A percentile compares a stretch with the other conserved stretches of the same genome.
These are phyloP conservation scores for Pantherophis alleghaniensis DNA, from an alignment of 2,797 vertebrate genomes.

Conservation along the genomic window DNA sequence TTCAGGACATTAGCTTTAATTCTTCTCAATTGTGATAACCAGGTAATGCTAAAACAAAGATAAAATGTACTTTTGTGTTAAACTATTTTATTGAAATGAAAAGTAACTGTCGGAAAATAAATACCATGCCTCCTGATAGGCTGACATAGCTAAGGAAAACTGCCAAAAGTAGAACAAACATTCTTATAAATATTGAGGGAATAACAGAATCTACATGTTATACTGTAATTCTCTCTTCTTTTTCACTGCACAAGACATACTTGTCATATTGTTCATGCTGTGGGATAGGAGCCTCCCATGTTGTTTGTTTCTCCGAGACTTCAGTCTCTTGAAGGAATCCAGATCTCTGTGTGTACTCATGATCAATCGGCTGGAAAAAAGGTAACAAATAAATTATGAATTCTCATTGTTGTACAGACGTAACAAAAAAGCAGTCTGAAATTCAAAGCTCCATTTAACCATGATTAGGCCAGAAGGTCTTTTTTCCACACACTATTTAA, in stretches of 20 bases:
- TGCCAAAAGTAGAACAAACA: not conserved
- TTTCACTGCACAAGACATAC: not conserved
- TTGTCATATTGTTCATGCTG: constrained; percentile 17
- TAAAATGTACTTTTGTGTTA: not conserved
- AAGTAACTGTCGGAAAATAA: not conserved
- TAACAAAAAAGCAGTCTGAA: not conserved
- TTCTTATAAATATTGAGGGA: not conserved
- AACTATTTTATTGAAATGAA: not conserved
- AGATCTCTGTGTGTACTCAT: constrained; percentile 81
- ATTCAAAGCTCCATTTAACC: not conserved
- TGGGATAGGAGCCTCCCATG: constrained; percentile 22
- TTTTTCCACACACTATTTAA: not conserved
- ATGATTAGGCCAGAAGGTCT: not conserved
- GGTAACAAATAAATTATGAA: not conserved
- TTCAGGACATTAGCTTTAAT: not conserved
- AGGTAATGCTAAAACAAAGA: not conserved
- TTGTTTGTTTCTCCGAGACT: constrained; percentile 41
- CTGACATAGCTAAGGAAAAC: not conserved
- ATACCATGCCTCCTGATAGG: not conserved
- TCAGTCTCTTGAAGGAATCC: constrained; percentile 65
- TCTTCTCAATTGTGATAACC: not conserved
- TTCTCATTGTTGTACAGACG: not conserved
- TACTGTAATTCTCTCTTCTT: constrained; percentile 34
- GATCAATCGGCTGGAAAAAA: constrained; percentile 72
- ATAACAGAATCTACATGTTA: constrained; percentile 1